Evolutionary conservation across 2,113 vertebrate genomes (phyloP), one percentile per base, ranked within the genome.

Genomic region (Lagopus leucura): DNA sequence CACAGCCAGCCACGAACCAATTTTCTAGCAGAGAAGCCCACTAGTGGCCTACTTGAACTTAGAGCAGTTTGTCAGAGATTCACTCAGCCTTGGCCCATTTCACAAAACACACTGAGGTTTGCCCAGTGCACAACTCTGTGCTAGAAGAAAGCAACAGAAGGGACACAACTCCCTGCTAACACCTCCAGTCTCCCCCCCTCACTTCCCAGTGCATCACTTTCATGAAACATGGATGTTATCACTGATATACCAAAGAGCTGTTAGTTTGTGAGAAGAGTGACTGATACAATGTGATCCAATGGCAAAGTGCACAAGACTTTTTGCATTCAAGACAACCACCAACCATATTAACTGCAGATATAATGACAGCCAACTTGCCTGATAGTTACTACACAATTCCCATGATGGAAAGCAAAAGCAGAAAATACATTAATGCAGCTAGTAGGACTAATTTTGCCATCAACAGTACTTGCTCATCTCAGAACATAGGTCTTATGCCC

Each of bases 211-310:
- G 25, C 24, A 4, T 6, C 16, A 1, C 12, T n/a, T 40, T 40
- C 36, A 19, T 3, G 27, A 70, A n/a, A n/a, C 36, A 20, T 0
- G 1, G 20, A 76, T 55, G 66, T 32, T 1, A 0, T 0, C 0
- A 4, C 30, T 32, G 69, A 70, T 1, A 50, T 40, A 34, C 25
- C 19, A 19, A 2, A 60, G 8, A 60, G 8, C 32, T 17, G 13
- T 6, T 25, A 38, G 10, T 30, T 32, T 57, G 25, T 5, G 48
- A 38, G 36, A 43, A 80, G 22, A 89, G 71, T 18, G 20, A 22
- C 21, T 2, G 0, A 2, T 6, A 32, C 64, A 50, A 25, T 0
- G 3, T 25, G 12, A 61, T 70, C 38, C 38, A 52, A 69, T 25
- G 36, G 75, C 43, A 18, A 43, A 58, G 45, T 1, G 0, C 66